Conservation (phyloP, 1,140 invertebrate species). For the Bacillus rossius region DNA sequence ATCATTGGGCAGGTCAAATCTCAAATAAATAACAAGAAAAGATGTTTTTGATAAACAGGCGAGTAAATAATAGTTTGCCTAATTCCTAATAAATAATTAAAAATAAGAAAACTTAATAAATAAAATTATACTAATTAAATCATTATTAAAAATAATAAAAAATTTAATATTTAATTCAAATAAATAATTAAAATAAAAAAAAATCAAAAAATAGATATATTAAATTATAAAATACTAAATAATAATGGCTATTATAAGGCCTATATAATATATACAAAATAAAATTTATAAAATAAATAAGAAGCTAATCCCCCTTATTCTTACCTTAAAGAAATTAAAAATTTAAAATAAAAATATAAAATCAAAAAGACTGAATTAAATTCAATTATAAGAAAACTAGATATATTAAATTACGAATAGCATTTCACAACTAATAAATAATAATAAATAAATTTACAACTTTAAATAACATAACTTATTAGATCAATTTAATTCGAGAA, state of each 20-base stretch:
- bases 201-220: conserved; percentile 31
- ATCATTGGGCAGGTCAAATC: conserved; percentile 57
- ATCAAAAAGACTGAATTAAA: conserved; percentile 47
- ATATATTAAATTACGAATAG: conserved; percentile 56
- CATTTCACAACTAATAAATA: conserved; percentile 52
- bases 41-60: conserved; percentile 67
- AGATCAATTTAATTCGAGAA: conserved; percentile 51
- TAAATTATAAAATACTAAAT: conserved; percentile 38
- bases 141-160: conserved; percentile 43
- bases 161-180: conserved; percentile 31
- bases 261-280: conserved; percentile 25
- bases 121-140: conserved; percentile 48
- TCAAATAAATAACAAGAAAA: conserved; percentile 57
- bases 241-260: conserved; percentile 23
- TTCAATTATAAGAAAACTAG: conserved; percentile 57
- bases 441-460: conserved; percentile 50
- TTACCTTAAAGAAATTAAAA: conserved; percentile 42
- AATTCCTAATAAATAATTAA: conserved; percentile 51
- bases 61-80: conserved; percentile 52
- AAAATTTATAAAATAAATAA: conserved; percentile 38
- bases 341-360: conserved; percentile 41
- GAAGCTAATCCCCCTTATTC: conserved; percentile 36
- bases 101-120: conserved; percentile 28
- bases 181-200: conserved; percentile 27
- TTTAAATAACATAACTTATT: conserved; percentile 46